phyloP scores from a whole-genome alignment of 92 coral and sea anemone species.

The Desmophyllum pertusum region DNA sequence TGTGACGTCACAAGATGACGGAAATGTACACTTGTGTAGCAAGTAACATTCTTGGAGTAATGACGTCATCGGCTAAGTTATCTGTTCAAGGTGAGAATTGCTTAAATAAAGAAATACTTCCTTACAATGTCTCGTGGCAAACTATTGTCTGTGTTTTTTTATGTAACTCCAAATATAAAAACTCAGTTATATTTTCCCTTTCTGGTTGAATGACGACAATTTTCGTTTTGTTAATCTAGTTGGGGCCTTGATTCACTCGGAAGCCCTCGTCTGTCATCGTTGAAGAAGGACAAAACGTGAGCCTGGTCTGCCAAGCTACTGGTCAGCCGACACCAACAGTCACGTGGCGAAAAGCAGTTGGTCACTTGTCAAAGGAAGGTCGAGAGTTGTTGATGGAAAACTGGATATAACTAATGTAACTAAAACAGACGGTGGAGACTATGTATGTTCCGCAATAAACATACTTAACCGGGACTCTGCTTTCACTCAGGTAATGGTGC shows the following conservation, averaged over 20 bases:
- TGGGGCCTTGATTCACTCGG: conserved; percentile 9
- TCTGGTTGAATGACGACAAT: too few relatives aligned
- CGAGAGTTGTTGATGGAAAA: background rate
- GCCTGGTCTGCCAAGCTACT: conserved; percentile 18
- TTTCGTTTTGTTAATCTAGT: too few relatives aligned
- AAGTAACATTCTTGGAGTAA: conserved; percentile 55
- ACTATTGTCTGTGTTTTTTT: too few relatives aligned
- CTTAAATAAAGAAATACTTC: too few relatives aligned
- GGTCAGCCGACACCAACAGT: conserved; percentile 32
- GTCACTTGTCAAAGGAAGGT: background rate
- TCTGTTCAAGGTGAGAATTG: conserved; percentile 75
- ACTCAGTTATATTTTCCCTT: too few relatives aligned
- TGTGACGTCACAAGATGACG: conserved; percentile 50
- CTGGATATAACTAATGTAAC: conserved; percentile 16
- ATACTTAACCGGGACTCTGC: conserved; percentile 4
- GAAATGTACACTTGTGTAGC: conserved; percentile 65
- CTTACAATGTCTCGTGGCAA: too few relatives aligned
- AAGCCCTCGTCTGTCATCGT: conserved; percentile 37
- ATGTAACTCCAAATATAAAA: too few relatives aligned
- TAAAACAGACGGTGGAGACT: conserved; percentile 23
- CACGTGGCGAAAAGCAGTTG: background rate
- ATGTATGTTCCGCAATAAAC: conserved; percentile 27
- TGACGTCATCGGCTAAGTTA: conserved; percentile 48
- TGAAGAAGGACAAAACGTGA: conserved; percentile 50
- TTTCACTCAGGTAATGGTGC: conserved; percentile 31